phyloP scores from a whole-genome alignment of 1,140 invertebrate genomes.

The Coenobita brevimanus region DNA sequence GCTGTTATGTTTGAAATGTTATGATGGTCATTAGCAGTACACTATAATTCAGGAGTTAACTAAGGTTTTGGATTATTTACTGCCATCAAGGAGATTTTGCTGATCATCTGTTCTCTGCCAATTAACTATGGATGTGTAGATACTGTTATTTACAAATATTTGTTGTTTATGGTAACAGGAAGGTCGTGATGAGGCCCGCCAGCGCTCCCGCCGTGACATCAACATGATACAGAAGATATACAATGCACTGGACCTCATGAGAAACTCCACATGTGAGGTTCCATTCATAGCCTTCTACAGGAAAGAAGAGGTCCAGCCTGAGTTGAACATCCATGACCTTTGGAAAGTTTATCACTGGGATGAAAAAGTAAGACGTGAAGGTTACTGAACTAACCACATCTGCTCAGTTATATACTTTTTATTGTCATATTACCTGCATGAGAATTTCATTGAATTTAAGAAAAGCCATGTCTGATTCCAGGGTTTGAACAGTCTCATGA shows the following conservation, averaged over 20 bases:
- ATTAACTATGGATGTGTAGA: too few relatives aligned
- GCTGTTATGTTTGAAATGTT: too few relatives aligned
- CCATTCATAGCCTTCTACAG: slow-evolving; percentile 99
- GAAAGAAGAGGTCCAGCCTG: slow-evolving; percentile 97
- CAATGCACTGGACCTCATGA: slow-evolving; percentile 95
- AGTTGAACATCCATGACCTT: slow-evolving; percentile 94
- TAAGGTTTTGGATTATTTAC: too few relatives aligned
- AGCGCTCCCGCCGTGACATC: slow-evolving; percentile 55
- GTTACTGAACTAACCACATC: too few relatives aligned
- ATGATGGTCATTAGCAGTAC: too few relatives aligned
- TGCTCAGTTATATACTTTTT: slow-evolving; percentile 40
- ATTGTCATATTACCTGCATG: too few relatives aligned
- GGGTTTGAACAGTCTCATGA: neutral
- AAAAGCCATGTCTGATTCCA: neutral
- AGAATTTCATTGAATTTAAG: neutral
- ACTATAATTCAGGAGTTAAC: too few relatives aligned
- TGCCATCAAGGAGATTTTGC: too few relatives aligned
- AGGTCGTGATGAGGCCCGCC: slow-evolving; percentile 61
- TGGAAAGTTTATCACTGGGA: slow-evolving; percentile 98
- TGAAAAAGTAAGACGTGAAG: slow-evolving; percentile 83
- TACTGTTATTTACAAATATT: too few relatives aligned
- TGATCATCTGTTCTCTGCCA: too few relatives aligned
- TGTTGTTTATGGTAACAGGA: too few relatives aligned
- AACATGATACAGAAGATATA: slow-evolving; percentile 82
- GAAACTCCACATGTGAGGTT: slow-evolving; percentile 95